Percentiles rank a stretch among this genome's conserved stretches.
phyloP scores from a whole-genome alignment of 2,888 invertebrate genomes.

The Bhutanitis thaidina region DNA sequence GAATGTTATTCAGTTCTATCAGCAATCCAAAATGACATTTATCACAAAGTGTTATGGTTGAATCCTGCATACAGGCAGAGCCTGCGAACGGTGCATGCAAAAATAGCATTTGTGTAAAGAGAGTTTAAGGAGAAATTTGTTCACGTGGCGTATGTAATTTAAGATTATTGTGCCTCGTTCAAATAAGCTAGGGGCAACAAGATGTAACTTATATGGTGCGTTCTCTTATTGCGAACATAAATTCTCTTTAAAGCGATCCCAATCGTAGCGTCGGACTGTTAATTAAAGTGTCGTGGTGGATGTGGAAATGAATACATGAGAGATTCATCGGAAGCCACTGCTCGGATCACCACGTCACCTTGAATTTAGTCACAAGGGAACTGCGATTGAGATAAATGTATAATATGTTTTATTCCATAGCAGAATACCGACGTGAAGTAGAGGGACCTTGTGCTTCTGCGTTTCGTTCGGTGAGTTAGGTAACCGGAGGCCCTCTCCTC shows the following conservation, averaged over 20 bases:
- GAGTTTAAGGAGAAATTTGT: background rate
- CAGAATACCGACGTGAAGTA: too few species aligned
- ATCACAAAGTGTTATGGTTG: constrained; percentile 4
- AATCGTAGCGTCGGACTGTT: background rate
- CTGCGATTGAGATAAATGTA: too few species aligned
- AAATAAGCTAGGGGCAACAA: constrained; percentile 12
- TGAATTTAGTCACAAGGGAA: too few species aligned
- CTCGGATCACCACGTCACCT: too few species aligned
- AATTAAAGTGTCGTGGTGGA: background rate
- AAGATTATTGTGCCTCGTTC: background rate
- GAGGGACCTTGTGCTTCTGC: too few species aligned
- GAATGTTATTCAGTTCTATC: constrained; percentile 5
- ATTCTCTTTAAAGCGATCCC: background rate
- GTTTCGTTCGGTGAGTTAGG: too few species aligned
- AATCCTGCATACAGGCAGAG: background rate
- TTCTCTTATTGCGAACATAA: constrained; percentile 21
- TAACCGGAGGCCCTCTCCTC: too few species aligned
- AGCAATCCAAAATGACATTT: constrained; percentile 23
- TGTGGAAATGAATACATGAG: too few species aligned
- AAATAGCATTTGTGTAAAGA: background rate
- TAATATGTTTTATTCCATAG: too few species aligned
- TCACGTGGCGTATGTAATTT: background rate
- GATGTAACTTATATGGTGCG: constrained; percentile 2
- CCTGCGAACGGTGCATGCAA: background rate
- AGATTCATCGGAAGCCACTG: too few species aligned